A percentile compares a stretch with the other conserved stretches of the same genome.
Evolutionary conservation across 1,140 invertebrate species (phyloP).

Genomic region (Zaprionus davidi): DNA sequence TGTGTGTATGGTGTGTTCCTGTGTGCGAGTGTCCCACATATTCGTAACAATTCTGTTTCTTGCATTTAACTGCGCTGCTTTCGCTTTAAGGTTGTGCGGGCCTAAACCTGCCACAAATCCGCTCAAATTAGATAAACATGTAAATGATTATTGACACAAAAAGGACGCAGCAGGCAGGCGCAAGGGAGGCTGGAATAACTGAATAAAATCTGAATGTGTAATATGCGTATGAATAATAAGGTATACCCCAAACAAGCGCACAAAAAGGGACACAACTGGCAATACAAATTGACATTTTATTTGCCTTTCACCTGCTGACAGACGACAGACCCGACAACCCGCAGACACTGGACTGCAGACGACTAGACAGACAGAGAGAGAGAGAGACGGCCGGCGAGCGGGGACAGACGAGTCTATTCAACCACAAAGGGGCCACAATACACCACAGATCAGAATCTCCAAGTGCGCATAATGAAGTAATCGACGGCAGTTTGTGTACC

Average conservation of each 20-base stretch:
- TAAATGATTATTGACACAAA: constrained; percentile 75
- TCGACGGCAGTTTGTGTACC: constrained; percentile 57
- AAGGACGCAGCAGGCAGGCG: constrained; percentile 33
- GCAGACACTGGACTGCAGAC: constrained; percentile 35
- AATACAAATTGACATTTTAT: constrained; percentile 81
- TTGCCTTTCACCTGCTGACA: constrained; percentile 80
- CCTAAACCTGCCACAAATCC: constrained; percentile 41
- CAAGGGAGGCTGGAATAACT: constrained; percentile 1
- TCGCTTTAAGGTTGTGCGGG: constrained; percentile 32
- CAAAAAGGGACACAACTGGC: constrained; percentile 71
- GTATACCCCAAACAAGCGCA: constrained; percentile 28
- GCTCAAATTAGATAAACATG: constrained; percentile 76
- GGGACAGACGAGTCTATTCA: not conserved
- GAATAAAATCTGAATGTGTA: constrained; percentile 73
- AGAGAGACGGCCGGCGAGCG: not conserved
- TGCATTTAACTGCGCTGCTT: constrained; percentile 44
- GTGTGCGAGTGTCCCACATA: constrained; percentile 47
- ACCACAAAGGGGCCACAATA: constrained; percentile 2
- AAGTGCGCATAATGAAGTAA: constrained; percentile 72
- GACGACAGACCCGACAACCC: constrained; percentile 49
- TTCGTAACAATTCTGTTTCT: constrained; percentile 32
- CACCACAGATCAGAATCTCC: constrained; percentile 10
- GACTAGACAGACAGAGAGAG: constrained; percentile 13
- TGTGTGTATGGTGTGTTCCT: not conserved
- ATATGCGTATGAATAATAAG: constrained; percentile 80